These are phyloP conservation scores for Rhimphoctona megacephalus DNA, from an alignment of 2,888 invertebrate genomes.

Conservation along the genomic window DNA sequence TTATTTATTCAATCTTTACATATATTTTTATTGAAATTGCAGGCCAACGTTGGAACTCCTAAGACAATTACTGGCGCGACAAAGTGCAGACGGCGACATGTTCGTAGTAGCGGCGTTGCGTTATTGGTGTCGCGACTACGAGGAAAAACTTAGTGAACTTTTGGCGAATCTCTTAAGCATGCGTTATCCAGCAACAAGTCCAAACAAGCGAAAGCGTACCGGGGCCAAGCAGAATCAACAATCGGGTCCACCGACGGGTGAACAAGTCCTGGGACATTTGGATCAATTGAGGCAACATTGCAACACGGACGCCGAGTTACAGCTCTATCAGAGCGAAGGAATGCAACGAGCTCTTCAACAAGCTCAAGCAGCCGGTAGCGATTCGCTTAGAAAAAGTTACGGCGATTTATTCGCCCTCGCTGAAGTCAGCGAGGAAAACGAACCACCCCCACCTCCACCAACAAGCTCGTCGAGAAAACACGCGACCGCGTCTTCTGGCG, in stretches of 20 bases:
- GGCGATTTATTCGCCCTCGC: slow-evolving; percentile 95
- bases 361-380: slow-evolving; percentile 94
- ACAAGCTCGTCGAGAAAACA: slow-evolving; percentile 85
- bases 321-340: slow-evolving; percentile 94
- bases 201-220: slow-evolving; percentile 95
- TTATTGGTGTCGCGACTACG: slow-evolving; percentile 97
- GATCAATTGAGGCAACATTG: slow-evolving; percentile 94
- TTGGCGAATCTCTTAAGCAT: slow-evolving; percentile 92
- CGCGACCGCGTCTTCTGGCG: slow-evolving; percentile 75
- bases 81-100: slow-evolving; percentile 91
- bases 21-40: slow-evolving; percentile 70
- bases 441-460: slow-evolving; percentile 87
- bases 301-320: slow-evolving; percentile 84
- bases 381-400: slow-evolving; percentile 95
- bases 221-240: slow-evolving; percentile 89
- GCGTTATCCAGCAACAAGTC: slow-evolving; percentile 94
- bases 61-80: slow-evolving; percentile 92
- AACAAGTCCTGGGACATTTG: slow-evolving; percentile 95
- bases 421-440: slow-evolving; percentile 90
- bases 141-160: slow-evolving; percentile 94
- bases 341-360: slow-evolving; percentile 96
- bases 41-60: slow-evolving; percentile 94
- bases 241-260: slow-evolving; percentile 91
- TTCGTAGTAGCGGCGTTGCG: slow-evolving; percentile 96
- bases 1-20: too few relatives aligned